Conservation (phyloP, 2,113 vertebrate genomes). For the Ctenodactylus gundi region DNA sequence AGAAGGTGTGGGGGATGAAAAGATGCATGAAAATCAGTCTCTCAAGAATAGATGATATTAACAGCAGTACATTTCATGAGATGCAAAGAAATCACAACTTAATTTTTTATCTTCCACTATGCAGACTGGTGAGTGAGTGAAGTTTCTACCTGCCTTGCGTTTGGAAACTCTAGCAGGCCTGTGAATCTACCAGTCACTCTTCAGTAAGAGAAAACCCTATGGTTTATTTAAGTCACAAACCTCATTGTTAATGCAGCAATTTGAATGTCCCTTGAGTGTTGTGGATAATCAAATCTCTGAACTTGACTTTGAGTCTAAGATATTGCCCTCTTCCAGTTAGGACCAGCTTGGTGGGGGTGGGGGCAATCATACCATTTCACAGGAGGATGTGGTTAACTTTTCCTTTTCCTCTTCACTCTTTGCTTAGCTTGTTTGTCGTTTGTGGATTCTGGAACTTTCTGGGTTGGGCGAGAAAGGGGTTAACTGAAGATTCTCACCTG, state of each 20-base stretch:
- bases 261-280: too few species aligned
- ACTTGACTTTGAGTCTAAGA: neutral
- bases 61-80: neutral
- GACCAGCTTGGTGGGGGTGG: too few species aligned
- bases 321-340: neutral
- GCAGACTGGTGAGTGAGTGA: too few species aligned
- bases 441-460: neutral
- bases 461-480: neutral
- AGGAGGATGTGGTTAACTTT: neutral
- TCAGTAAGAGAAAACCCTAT: neutral
- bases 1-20: neutral
- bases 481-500: neutral
- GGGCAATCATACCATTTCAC: too few species aligned
- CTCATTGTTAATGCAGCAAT: constrained; percentile 24
- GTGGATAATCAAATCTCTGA: neutral
- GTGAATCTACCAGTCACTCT: neutral
- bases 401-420: neutral
- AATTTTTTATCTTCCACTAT: neutral
- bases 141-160: too few species aligned
- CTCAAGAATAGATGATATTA: neutral
- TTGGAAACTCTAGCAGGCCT: neutral
- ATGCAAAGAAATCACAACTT: neutral
- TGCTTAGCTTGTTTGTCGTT: neutral
- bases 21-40: neutral
- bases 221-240: neutral